Conservation (phyloP, 2,888 invertebrate species). For the Chromoteleia sp. region DNA sequence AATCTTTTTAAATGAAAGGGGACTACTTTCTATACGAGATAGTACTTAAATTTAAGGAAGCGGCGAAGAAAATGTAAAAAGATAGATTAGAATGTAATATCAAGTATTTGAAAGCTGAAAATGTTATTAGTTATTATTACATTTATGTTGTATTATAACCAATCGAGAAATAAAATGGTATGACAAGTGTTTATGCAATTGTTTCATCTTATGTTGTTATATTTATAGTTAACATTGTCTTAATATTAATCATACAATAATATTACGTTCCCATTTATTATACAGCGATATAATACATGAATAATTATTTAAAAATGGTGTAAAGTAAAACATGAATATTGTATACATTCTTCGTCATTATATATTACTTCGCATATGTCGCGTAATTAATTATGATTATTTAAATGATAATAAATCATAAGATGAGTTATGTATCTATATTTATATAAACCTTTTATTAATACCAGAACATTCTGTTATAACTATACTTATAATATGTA, state of each 20-base stretch:
- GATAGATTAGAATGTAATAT: constrained; percentile 19
- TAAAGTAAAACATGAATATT: no score
- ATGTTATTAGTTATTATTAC: constrained; percentile 6
- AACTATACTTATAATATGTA: neutral
- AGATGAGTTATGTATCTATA: neutral
- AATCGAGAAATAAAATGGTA: neutral
- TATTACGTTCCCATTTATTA: neutral
- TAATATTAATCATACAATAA: no score
- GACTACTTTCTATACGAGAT: constrained; percentile 24
- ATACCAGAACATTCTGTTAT: neutral
- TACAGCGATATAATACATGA: no score
- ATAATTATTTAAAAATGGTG: no score
- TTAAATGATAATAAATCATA: neutral
- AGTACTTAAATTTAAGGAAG: constrained; percentile 34
- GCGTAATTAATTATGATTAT: no score
- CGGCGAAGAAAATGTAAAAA: constrained; percentile 22
- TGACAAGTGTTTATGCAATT: neutral
- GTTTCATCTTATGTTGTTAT: neutral
- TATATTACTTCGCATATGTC: no score
- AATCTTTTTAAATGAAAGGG: constrained; percentile 15
- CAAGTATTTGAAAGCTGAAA: constrained; percentile 10
- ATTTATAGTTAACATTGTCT: neutral
- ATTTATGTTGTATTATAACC: neutral
- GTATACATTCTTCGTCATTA: no score
- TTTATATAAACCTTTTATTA: neutral